These are phyloP conservation scores for Drosophila tropicalis DNA, from an alignment of 1,140 invertebrate genomes.

Conservation along the genomic window DNA sequence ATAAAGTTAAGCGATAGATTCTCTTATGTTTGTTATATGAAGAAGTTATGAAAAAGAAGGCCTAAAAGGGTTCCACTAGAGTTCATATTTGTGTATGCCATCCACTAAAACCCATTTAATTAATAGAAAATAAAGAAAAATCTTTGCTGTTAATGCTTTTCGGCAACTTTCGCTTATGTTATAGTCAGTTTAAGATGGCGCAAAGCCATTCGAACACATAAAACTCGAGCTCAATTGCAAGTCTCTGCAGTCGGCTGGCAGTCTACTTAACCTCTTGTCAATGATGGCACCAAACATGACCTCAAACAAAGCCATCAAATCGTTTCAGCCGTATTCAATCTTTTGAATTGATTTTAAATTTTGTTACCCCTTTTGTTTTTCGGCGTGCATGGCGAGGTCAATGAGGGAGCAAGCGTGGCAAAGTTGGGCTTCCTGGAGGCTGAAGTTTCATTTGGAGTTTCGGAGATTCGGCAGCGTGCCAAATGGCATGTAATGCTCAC, in stretches of 20 bases:
- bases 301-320: slow-evolving; percentile 42
- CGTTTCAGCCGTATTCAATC: slow-evolving; percentile 32
- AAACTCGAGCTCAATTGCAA: slow-evolving; percentile 48
- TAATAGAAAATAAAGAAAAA: no score
- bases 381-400: slow-evolving; percentile 28
- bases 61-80: no score
- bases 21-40: no score
- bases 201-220: background rate
- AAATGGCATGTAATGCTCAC: slow-evolving; percentile 69
- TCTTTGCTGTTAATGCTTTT: no score
- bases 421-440: slow-evolving; percentile 50
- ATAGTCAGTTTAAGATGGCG: no score
- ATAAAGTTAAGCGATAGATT: no score
- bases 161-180: no score
- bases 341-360: slow-evolving; percentile 53
- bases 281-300: slow-evolving; percentile 9
- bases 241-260: slow-evolving; percentile 33
- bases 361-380: slow-evolving; percentile 12
- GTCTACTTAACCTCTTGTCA: slow-evolving; percentile 4
- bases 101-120: no score
- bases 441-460: slow-evolving; percentile 17
- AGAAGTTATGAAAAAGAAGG: no score
- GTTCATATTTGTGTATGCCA: no score
- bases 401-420: slow-evolving; percentile 56
- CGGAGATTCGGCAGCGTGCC: slow-evolving; percentile 50